These are phyloP conservation scores for Agrochola lota DNA, from an alignment of 2,888 invertebrate genomes.

Conservation along the genomic window DNA sequence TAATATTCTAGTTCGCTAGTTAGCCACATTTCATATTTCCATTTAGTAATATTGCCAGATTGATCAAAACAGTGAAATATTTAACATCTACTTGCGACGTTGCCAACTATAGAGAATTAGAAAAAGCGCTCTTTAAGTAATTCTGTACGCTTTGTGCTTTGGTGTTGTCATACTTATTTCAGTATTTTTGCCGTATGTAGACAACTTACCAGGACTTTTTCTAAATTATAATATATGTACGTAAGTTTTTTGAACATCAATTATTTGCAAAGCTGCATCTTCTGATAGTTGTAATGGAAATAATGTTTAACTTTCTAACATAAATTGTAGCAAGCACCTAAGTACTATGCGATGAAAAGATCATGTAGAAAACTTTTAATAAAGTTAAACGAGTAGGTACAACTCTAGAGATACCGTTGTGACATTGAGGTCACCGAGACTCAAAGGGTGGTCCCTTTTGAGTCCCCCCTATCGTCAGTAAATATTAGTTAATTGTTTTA, in stretches of 20 bases:
- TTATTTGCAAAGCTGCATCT: not conserved
- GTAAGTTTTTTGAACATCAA: no score
- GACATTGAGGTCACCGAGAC: slow-evolving; percentile 65
- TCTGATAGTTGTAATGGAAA: slow-evolving; percentile 4
- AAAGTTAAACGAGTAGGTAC: slow-evolving; percentile 75
- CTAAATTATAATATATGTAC: not conserved
- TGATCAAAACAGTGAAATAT: no score
- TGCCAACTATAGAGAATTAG: no score
- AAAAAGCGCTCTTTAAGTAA: no score
- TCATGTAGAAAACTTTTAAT: slow-evolving; percentile 80
- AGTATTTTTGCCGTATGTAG: no score
- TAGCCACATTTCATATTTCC: no score
- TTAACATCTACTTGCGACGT: no score
- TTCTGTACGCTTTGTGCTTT: no score
- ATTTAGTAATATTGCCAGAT: no score
- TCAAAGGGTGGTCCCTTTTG: slow-evolving; percentile 29
- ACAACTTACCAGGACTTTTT: not conserved
- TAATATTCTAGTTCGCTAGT: no score
- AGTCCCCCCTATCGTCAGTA: slow-evolving; percentile 33
- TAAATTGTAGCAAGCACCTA: slow-evolving; percentile 60
- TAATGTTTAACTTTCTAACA: slow-evolving; percentile 6
- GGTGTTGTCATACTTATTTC: no score
- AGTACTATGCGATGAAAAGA: slow-evolving; percentile 68
- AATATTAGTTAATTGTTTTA: slow-evolving; percentile 15
- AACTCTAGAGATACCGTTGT: slow-evolving; percentile 71